A percentile compares a stretch with the other conserved stretches of the same genome.
phyloP scores from a whole-genome alignment of 2,888 invertebrate species.

The Mythimna albipuncta region DNA sequence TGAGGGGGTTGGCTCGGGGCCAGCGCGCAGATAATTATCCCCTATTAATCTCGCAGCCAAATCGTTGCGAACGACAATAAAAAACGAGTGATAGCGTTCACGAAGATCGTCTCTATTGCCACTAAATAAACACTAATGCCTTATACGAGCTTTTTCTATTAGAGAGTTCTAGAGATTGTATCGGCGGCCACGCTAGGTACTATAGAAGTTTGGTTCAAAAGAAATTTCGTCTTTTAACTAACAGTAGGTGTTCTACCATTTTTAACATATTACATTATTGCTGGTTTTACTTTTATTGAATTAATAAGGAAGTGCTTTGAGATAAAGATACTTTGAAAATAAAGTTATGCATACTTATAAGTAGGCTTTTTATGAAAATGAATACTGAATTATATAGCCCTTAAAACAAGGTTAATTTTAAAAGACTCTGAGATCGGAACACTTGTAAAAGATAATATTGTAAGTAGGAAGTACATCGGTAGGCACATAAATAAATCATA shows the following conservation, averaged over 20 bases:
- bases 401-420: not conserved
- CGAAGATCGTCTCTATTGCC: slow-evolving; percentile 53
- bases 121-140: slow-evolving; percentile 56
- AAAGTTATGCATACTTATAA: not conserved
- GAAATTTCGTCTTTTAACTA: not conserved
- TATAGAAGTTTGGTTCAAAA: not conserved
- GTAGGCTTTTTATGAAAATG: no score
- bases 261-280: not conserved
- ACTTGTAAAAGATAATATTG: not conserved
- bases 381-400: slow-evolving; percentile 1
- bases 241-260: not conserved
- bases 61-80: slow-evolving; percentile 73
- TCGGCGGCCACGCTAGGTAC: not conserved
- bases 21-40: slow-evolving; percentile 81
- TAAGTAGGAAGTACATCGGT: not conserved
- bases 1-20: slow-evolving; percentile 70
- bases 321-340: not conserved
- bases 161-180: not conserved
- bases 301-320: not conserved
- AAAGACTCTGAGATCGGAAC: not conserved
- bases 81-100: slow-evolving; percentile 73
- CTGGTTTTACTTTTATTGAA: not conserved
- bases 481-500: not conserved
- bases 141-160: slow-evolving; percentile 10
- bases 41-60: slow-evolving; percentile 81